Conservation (phyloP, 2,797 vertebrate species). For the Gobio occitaniae region DNA sequence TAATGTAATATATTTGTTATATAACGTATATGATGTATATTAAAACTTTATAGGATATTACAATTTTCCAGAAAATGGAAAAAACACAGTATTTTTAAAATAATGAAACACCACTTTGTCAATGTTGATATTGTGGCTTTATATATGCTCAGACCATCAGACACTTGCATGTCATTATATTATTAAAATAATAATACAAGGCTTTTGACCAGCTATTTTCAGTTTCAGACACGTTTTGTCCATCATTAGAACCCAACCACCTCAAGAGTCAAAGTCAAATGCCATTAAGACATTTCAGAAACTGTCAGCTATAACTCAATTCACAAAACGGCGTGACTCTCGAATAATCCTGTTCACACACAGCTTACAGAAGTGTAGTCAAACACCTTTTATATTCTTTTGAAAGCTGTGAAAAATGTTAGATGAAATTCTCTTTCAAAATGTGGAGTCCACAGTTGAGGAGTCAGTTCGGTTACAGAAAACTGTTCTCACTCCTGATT, state of each 20-base stretch:
- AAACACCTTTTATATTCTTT: not conserved
- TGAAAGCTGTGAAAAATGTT: not conserved
- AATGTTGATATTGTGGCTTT: too few species aligned
- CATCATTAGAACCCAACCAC: not conserved
- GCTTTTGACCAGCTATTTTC: not conserved
- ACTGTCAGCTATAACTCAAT: not conserved
- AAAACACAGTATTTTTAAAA: too few species aligned
- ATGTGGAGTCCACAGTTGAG: not conserved
- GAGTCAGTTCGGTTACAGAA: not conserved
- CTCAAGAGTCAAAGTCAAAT: not conserved
- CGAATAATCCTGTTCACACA: not conserved
- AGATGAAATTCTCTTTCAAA: not conserved
- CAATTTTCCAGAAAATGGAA: not conserved
- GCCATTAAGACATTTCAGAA: not conserved
- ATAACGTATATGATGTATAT: too few species aligned
- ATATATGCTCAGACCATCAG: too few species aligned
- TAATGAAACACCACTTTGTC: too few species aligned
- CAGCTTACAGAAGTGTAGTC: not conserved
- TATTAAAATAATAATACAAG: not conserved
- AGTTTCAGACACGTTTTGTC: not conserved
- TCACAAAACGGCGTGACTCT: constrained; percentile 1
- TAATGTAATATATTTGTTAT: not conserved
- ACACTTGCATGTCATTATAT: not conserved
- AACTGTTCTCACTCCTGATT: not conserved
- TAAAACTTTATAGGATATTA: not conserved